Evolutionary conservation across 2,113 vertebrate genomes (phyloP).

Genomic region (Hydropotes inermis): DNA sequence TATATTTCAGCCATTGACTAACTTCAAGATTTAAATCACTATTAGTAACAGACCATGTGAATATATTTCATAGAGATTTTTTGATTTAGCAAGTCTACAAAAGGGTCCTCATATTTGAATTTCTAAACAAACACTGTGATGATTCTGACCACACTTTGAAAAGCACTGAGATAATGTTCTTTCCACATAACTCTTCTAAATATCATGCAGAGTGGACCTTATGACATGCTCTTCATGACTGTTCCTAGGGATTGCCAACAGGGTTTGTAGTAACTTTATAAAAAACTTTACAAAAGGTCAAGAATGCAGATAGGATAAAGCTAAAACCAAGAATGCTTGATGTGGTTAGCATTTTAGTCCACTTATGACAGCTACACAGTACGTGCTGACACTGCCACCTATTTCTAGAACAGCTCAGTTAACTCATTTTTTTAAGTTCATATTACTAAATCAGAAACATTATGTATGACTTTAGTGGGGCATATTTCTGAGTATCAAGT

Average conservation of each 20-base stretch:
- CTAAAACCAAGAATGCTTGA: neutral
- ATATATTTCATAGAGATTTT: neutral
- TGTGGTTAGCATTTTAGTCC: neutral
- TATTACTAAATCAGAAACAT: neutral
- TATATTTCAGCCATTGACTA: neutral
- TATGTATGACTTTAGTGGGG: neutral
- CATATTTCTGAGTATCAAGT: neutral
- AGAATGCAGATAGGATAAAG: neutral
- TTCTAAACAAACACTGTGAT: neutral
- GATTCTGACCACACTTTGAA: neutral
- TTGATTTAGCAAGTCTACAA: neutral
- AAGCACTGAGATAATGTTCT: neutral
- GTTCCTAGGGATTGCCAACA: neutral
- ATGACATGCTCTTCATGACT: neutral
- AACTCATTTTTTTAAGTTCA: neutral
- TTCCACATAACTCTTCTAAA: neutral
- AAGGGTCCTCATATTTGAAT: neutral
- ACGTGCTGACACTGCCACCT: neutral
- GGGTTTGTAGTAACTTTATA: neutral
- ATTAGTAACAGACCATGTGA: neutral
- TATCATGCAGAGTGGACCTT: neutral
- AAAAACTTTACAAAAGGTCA: neutral
- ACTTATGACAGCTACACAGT: neutral
- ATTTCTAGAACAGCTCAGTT: slow-evolving; percentile 1
- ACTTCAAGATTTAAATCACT: neutral